phyloP scores from a whole-genome alignment of 2,888 invertebrate genomes.

The Steromphala cineraria region DNA sequence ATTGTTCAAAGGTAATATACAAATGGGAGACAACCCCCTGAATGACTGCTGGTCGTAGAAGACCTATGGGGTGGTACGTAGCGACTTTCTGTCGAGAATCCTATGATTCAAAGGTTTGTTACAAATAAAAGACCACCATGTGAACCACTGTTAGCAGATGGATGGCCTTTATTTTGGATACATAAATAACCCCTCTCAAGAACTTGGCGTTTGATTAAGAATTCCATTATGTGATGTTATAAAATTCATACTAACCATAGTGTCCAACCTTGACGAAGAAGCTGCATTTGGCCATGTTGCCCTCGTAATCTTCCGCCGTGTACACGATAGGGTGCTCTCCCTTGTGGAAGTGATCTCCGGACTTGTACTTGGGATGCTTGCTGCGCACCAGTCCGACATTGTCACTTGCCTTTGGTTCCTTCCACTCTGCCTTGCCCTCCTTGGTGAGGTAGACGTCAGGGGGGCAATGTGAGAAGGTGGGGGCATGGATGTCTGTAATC shows the following conservation, averaged over 20 bases:
- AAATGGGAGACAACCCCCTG: too few species aligned
- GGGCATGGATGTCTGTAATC: conserved; percentile 18
- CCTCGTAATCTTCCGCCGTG: conserved; percentile 24
- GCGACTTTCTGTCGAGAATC: too few species aligned
- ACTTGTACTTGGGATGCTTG: neutral
- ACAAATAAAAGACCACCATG: too few species aligned
- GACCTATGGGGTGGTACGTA: too few species aligned
- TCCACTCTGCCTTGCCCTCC: conserved; percentile 20
- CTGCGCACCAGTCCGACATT: conserved; percentile 21
- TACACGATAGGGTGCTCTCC: conserved; percentile 28
- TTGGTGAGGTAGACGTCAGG: neutral
- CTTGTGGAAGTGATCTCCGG: conserved; percentile 3
- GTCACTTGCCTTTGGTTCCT: conserved; percentile 8
- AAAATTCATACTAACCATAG: neutral
- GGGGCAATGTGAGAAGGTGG: conserved; percentile 23
- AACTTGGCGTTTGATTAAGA: too few species aligned
- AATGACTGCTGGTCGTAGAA: too few species aligned
- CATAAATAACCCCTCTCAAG: too few species aligned
- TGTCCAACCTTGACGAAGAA: conserved; percentile 26
- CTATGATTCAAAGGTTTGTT: too few species aligned
- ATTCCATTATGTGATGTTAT: neutral
- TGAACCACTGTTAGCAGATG: too few species aligned
- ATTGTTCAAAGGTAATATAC: too few species aligned
- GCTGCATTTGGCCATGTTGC: conserved; percentile 23
- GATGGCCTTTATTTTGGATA: too few species aligned